Percentiles rank a stretch among this genome's conserved stretches.
Conservation (phyloP, 2,888 invertebrate genomes). For the Desoria tigrina region DNA sequence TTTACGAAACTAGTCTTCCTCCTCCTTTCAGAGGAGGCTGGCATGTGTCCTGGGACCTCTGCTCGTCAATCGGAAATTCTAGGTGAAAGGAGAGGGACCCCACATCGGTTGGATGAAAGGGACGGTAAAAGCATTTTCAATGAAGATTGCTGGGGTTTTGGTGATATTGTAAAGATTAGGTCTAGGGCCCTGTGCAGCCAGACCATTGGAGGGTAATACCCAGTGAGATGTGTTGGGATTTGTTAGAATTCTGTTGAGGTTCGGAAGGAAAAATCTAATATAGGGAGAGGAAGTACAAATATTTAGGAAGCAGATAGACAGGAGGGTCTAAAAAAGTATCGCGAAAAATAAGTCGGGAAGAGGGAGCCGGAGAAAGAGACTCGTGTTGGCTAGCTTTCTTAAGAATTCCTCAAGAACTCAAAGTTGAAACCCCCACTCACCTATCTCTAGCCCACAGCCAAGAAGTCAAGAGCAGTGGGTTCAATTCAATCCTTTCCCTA, state of each 20-base stretch:
- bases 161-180: background rate
- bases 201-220: background rate
- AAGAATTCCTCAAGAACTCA: conserved; percentile 4
- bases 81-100: no score
- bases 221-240: conserved; percentile 17
- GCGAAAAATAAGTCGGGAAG: background rate
- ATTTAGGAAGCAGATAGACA: conserved; percentile 19
- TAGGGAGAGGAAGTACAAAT: conserved; percentile 18
- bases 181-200: background rate
- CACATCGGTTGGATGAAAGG: no score
- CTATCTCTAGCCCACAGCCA: conserved; percentile 14
- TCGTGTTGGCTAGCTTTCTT: background rate
- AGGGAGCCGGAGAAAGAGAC: background rate
- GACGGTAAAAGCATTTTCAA: background rate
- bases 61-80: no score
- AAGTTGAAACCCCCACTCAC: conserved; percentile 6
- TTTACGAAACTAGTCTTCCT: no score
- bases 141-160: conserved; percentile 1
- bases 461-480: conserved; percentile 26
- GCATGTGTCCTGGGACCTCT: no score
- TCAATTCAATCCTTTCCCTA: conserved; percentile 34
- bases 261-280: conserved; percentile 13
- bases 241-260: conserved; percentile 4
- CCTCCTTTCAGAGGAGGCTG: no score
- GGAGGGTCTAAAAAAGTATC: conserved; percentile 18